A percentile compares a stretch with the other conserved stretches of the same genome.
Conservation (phyloP, 53 echinoderm and acorn worm species). For the Temnopleurus reevesii region DNA sequence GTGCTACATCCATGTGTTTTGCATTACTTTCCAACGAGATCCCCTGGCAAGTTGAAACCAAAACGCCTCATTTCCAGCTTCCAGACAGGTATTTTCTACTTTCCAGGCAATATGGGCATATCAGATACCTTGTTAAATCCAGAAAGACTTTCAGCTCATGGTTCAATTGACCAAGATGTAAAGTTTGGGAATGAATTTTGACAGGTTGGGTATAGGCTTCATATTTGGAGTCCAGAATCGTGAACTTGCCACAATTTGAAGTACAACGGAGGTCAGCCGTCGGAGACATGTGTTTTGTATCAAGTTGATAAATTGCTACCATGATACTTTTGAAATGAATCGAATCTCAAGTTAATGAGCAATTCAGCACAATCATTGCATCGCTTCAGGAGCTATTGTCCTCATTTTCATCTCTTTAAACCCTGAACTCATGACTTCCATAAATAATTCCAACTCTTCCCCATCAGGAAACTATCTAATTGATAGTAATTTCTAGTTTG, state of each 20-base stretch:
- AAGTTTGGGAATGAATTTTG: background rate
- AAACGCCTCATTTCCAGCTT: background rate
- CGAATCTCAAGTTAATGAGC: constrained; percentile 13
- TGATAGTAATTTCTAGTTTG: background rate
- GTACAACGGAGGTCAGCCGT: background rate
- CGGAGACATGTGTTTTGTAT: constrained; percentile 20
- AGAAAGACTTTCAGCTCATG: background rate
- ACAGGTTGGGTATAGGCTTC: background rate
- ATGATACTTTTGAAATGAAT: background rate
- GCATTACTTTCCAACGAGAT: background rate
- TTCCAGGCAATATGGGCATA: background rate
- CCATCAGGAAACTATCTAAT: background rate
- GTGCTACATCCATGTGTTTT: constrained; percentile 14
- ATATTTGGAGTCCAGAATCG: background rate
- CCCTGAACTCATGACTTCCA: background rate
- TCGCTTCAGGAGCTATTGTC: background rate
- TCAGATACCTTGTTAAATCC: constrained; percentile 19
- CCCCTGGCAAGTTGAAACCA: constrained; percentile 37
- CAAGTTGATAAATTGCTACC: constrained; percentile 27
- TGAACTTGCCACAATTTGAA: constrained; percentile 26
- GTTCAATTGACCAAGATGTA: background rate
- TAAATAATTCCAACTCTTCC: background rate
- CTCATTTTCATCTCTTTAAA: background rate
- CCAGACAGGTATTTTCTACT: background rate
- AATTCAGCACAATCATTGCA: constrained; percentile 15